These are phyloP conservation scores for Pachymerium ferrugineum DNA, from an alignment of 2,888 invertebrate species.

Conservation along the genomic window DNA sequence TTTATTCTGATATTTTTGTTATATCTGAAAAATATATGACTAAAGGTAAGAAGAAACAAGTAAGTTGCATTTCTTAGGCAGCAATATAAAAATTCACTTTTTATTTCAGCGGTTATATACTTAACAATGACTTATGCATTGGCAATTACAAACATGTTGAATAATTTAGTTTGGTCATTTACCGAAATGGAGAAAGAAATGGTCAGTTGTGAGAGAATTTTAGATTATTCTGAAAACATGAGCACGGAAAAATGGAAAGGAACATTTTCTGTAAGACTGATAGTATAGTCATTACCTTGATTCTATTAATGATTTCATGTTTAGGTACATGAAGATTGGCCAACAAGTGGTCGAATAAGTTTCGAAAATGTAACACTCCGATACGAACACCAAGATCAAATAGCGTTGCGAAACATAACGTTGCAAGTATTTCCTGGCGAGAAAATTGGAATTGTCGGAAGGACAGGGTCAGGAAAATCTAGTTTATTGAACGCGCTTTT, in stretches of 20 bases:
- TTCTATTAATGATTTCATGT: constrained; percentile 30
- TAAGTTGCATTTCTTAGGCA: no score
- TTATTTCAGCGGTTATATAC: constrained; percentile 70
- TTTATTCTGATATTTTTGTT: background rate
- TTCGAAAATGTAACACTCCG: constrained; percentile 70
- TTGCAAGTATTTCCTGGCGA: constrained; percentile 78
- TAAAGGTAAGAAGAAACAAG: no score
- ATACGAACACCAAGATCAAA: constrained; percentile 64
- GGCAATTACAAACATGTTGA: constrained; percentile 76
- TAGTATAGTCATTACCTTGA: background rate
- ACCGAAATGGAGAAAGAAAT: constrained; percentile 93
- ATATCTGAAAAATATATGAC: constrained; percentile 37
- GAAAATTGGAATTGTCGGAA: constrained; percentile 82
- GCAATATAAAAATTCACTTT: constrained; percentile 27
- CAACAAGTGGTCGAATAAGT: constrained; percentile 59
- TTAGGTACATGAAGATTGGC: constrained; percentile 76
- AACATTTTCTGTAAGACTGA: constrained; percentile 34
- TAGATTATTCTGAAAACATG: constrained; percentile 67
- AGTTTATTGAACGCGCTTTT: constrained; percentile 75
- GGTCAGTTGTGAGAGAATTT: constrained; percentile 84
- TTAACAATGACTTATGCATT: constrained; percentile 90
- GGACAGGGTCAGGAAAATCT: constrained; percentile 91
- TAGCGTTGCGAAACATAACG: constrained; percentile 65
- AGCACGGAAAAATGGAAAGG: constrained; percentile 41
- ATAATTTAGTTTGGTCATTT: constrained; percentile 79